Conservation (phyloP, 1,140 invertebrate genomes). For the Brachionus manjavacas region DNA sequence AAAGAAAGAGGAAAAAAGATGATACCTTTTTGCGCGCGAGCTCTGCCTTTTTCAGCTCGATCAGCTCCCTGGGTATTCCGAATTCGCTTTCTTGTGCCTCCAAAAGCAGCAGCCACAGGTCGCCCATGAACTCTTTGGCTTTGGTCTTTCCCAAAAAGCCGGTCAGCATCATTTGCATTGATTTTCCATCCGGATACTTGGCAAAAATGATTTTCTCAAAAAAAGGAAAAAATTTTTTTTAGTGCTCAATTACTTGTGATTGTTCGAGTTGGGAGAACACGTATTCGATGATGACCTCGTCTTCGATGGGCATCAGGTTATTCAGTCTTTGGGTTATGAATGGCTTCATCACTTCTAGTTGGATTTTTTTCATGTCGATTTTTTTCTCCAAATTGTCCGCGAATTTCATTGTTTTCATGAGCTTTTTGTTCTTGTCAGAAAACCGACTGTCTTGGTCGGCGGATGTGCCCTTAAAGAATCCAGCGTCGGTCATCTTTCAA, state of each 20-base stretch:
- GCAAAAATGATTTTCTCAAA: background rate
- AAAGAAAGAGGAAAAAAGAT: background rate
- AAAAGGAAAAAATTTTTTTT: background rate
- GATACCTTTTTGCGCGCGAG: conserved; percentile 57
- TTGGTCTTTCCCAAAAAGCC: conserved; percentile 97
- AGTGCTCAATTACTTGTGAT: conserved; percentile 48
- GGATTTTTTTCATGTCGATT: conserved; percentile 98
- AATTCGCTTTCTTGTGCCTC: conserved; percentile 89
- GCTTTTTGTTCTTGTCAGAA: conserved; percentile 97
- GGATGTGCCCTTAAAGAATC: conserved; percentile 75
- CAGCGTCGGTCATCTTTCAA: background rate
- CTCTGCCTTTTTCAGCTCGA: conserved; percentile 93
- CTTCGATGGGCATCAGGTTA: conserved; percentile 80
- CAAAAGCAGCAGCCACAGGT: conserved; percentile 87
- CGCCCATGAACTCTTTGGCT: conserved; percentile 90
- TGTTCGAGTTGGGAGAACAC: conserved; percentile 93
- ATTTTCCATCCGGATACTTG: conserved; percentile 82
- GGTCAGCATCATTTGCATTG: conserved; percentile 98
- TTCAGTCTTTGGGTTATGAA: conserved; percentile 97
- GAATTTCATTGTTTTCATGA: conserved; percentile 97
- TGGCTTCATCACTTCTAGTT: conserved; percentile 92
- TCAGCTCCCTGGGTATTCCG: conserved; percentile 84
- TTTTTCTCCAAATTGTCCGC: conserved; percentile 84
- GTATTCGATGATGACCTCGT: conserved; percentile 97
- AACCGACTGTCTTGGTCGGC: conserved; percentile 97